Conservation (phyloP, 2,113 vertebrate species). For the Sclerurus mexicanus region DNA sequence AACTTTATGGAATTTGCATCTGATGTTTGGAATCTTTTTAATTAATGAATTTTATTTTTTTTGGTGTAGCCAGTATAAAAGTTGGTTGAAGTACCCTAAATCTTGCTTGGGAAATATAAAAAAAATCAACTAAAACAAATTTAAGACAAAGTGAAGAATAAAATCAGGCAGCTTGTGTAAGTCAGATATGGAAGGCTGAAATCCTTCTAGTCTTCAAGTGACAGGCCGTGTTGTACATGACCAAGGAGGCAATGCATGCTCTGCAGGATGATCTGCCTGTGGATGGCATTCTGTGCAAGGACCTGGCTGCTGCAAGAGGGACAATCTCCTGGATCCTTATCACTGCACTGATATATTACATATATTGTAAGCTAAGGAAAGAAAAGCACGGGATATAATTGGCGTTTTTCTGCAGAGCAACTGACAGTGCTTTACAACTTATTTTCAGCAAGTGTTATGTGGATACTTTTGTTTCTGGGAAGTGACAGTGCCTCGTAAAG, state of each 20-base stretch:
- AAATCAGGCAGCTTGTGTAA: neutral
- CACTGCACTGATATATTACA: neutral
- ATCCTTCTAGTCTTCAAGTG: neutral
- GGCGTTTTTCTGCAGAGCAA: constrained; percentile 47
- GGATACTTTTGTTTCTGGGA: constrained; percentile 53
- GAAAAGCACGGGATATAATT: constrained; percentile 2
- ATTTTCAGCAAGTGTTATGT: constrained; percentile 28
- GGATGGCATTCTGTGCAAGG: neutral
- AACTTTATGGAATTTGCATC: neutral
- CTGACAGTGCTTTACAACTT: constrained; percentile 60
- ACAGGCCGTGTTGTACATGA: neutral
- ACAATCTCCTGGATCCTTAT: neutral
- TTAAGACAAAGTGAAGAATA: neutral
- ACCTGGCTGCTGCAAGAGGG: neutral
- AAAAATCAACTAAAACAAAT: neutral
- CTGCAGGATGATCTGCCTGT: neutral
- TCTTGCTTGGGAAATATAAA: neutral
- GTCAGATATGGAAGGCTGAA: neutral
- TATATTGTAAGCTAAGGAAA: neutral
- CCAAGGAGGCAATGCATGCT: neutral
- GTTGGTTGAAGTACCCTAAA: neutral
- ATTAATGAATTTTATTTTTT: neutral
- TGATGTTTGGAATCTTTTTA: neutral
- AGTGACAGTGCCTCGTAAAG: constrained; percentile 56
- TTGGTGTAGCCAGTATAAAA: neutral